Percentiles rank a stretch among this genome's conserved stretches.
Evolutionary conservation across 2,797 vertebrate species (phyloP).

Genomic region (Sebastes minor): DNA sequence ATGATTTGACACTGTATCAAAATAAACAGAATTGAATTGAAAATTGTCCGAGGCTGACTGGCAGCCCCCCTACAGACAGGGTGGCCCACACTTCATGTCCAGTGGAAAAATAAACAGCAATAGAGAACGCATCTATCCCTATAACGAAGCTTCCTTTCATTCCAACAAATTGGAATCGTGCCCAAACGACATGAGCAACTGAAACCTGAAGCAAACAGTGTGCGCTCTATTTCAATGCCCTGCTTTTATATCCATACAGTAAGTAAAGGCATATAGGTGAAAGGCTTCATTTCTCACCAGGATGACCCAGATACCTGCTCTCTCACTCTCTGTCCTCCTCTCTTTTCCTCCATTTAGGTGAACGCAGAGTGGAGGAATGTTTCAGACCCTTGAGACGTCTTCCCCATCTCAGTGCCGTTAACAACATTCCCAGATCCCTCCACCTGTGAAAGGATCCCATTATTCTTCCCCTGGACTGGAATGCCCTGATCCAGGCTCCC

Average conservation of each 20-base stretch:
- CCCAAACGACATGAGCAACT: background rate
- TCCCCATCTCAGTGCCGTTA: slow-evolving; percentile 60
- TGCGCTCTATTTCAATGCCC: slow-evolving; percentile 3
- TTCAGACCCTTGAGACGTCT: slow-evolving; percentile 65
- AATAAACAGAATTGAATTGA: too few relatives aligned
- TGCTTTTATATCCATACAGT: slow-evolving; percentile 6
- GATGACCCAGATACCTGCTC: slow-evolving; percentile 53
- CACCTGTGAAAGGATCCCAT: slow-evolving; percentile 77
- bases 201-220: slow-evolving; percentile 2
- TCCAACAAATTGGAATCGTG: slow-evolving; percentile 19
- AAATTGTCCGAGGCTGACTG: background rate
- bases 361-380: slow-evolving; percentile 61
- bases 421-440: slow-evolving; percentile 71
- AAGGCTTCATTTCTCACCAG: slow-evolving; percentile 14
- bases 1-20: too few relatives aligned
- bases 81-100: background rate
- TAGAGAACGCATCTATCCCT: background rate
- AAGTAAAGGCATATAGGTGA: slow-evolving; percentile 27
- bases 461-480: slow-evolving; percentile 63
- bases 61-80: background rate
- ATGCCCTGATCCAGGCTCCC: slow-evolving; percentile 24
- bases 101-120: slow-evolving; percentile 32
- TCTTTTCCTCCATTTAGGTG: slow-evolving; percentile 6
- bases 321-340: background rate
- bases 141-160: slow-evolving; percentile 30